Conservation (phyloP, 1,140 invertebrate genomes). For the Alviniconcha marisindica region DNA sequence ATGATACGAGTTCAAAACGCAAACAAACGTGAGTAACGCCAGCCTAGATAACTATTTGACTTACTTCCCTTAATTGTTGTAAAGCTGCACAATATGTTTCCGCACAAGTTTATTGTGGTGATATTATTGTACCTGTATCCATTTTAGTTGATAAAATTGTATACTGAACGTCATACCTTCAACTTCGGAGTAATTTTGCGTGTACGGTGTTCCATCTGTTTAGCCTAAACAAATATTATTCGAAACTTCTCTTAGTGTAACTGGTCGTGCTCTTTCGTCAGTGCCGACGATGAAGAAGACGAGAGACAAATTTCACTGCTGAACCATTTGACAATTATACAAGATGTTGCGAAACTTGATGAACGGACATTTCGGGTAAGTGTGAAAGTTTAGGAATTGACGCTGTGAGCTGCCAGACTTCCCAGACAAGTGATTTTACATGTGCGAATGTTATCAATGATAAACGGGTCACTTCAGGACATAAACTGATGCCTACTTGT, state of each 20-base stretch:
- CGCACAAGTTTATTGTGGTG: not conserved
- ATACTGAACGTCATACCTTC: too few relatives aligned
- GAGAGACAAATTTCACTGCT: not conserved
- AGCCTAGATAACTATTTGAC: too few relatives aligned
- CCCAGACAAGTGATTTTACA: too few relatives aligned
- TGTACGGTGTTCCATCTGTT: too few relatives aligned
- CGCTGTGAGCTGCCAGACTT: not conserved
- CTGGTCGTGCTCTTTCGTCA: conserved; percentile 1
- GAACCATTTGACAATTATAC: not conserved
- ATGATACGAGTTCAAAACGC: too few relatives aligned
- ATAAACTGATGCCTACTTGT: not conserved
- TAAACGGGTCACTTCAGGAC: not conserved
- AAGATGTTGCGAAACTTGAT: conserved; percentile 24
- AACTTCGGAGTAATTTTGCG: too few relatives aligned
- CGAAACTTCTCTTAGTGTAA: not conserved
- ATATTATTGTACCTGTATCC: not conserved
- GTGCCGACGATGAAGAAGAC: conserved; percentile 1
- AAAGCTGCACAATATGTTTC: not conserved
- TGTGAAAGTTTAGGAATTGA: not conserved
- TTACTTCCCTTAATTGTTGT: not conserved
- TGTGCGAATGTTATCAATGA: not conserved
- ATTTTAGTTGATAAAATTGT: too few relatives aligned
- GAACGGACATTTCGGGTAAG: conserved; percentile 33
- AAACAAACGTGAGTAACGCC: too few relatives aligned
- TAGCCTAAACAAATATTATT: too few relatives aligned